Evolutionary conservation across 2,113 vertebrate species (phyloP), one percentile per base, ranked within the genome.

Genomic region (Tachysurus fulvidraco): DNA sequence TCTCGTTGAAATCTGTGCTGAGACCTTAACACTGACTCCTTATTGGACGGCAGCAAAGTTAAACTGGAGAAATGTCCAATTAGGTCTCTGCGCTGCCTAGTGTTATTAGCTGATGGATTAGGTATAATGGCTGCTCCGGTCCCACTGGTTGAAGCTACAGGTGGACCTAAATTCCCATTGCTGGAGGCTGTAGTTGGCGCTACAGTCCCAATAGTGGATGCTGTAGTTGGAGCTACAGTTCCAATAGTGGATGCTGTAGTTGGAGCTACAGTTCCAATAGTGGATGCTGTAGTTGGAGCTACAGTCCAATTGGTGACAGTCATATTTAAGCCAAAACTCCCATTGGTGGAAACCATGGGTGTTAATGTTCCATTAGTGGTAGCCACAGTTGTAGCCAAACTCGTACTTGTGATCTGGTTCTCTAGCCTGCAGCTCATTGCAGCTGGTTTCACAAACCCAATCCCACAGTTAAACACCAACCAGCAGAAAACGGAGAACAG

Each of bases 401-500:
- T 52, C 0, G 89, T 84, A 76, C 80, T 83, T 0, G 57, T 57
- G 12, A 76, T 25, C 5, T 92, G 92, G 17, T 89, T 94, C 87
- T 92, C 95, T 87, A 95, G 95, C 85, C 91, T 89, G 0, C 98
- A 99, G 57, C 86, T 95, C 94, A 98, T 95, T 78, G 95, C 95
- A 1, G 98, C 97, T 0, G 97, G 97, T 87, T 95, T 95, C 84
- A 99, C 97, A 69, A 99, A 97, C 36, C 97, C 97, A 0, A 99
- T 99, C 81, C 97, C 97, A 83, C 95, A 92, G 93, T 99, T 99
- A 92, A 99, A 99, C 55, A 97, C 89, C 92, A 99, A 92, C 98
- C 98, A 99, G 93, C 98, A 99, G 0, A 99, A 78, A 30, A 99
- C 96, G 0, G 98, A 99, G 54, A 99, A 99, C 88, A 99, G 95